Evolutionary conservation across 2,113 vertebrate species (phyloP).

Genomic region (Hassar affinis): DNA sequence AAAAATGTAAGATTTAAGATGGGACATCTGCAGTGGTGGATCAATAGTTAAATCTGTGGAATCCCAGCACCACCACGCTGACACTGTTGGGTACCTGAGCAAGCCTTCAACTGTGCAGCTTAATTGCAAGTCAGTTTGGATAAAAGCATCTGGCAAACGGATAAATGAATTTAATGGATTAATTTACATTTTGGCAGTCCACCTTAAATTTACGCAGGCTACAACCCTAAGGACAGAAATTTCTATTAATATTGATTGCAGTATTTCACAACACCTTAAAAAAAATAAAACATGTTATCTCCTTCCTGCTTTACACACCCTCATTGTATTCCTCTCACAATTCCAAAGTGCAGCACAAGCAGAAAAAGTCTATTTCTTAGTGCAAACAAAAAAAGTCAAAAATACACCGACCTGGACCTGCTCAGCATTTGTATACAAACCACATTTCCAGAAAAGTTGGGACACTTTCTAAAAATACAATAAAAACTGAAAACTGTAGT

Average conservation of each 20-base stretch:
- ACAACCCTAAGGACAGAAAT: not conserved
- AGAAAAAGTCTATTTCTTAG: not conserved
- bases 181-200: not conserved
- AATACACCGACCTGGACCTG: not conserved
- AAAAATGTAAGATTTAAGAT: not conserved
- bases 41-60: not conserved
- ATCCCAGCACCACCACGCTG: not conserved
- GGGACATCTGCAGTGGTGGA: not conserved
- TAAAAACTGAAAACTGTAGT: too few species aligned
- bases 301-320: not conserved
- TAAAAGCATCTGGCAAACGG: not conserved
- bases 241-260: not conserved
- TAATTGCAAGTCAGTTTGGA: not conserved
- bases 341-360: not conserved
- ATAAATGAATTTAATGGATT: not conserved
- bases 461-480: too few species aligned
- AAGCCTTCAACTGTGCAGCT: not conserved
- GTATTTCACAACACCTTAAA: not conserved
- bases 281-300: not conserved
- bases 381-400: not conserved
- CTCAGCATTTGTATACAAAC: not conserved
- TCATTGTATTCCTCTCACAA: not conserved
- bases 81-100: not conserved
- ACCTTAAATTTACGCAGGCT: not conserved
- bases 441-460: too few species aligned